phyloP scores from a whole-genome alignment of 2,797 vertebrate genomes.

The Pterois miles region DNA sequence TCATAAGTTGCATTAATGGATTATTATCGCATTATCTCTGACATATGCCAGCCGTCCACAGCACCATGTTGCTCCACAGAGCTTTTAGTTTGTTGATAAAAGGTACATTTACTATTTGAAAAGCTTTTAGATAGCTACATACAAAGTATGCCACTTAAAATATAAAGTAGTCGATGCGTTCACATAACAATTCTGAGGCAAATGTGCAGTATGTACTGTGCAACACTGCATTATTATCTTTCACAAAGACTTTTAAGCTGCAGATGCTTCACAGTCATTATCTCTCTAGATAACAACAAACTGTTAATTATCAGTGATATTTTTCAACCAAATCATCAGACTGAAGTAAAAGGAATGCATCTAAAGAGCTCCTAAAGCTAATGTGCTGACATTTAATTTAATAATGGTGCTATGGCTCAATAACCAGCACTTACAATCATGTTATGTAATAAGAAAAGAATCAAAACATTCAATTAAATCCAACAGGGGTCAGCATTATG shows the following conservation, averaged over 20 bases:
- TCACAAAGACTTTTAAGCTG: neutral
- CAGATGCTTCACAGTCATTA: neutral
- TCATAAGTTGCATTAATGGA: too few species aligned
- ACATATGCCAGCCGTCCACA: too few species aligned
- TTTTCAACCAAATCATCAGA: neutral
- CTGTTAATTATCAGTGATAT: neutral
- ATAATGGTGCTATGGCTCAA: neutral
- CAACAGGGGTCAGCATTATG: constrained; percentile 1
- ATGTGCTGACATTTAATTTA: constrained; percentile 8
- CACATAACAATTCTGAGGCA: neutral
- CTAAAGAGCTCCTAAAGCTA: neutral
- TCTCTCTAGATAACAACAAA: neutral
- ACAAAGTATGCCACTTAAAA: neutral
- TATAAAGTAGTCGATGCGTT: neutral
- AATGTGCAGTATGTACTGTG: neutral
- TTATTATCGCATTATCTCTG: too few species aligned
- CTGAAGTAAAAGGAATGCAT: neutral
- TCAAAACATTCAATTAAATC: constrained; percentile 10
- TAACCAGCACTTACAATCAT: constrained; percentile 11
- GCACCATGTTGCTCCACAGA: too few species aligned
- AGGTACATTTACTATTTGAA: neutral
- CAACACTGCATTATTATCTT: neutral
- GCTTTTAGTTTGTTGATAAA: neutral
- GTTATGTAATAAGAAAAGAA: constrained; percentile 9
- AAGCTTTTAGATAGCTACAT: neutral